Conservation (phyloP, 2,888 invertebrate genomes). For the Mythimna lalbum region DNA sequence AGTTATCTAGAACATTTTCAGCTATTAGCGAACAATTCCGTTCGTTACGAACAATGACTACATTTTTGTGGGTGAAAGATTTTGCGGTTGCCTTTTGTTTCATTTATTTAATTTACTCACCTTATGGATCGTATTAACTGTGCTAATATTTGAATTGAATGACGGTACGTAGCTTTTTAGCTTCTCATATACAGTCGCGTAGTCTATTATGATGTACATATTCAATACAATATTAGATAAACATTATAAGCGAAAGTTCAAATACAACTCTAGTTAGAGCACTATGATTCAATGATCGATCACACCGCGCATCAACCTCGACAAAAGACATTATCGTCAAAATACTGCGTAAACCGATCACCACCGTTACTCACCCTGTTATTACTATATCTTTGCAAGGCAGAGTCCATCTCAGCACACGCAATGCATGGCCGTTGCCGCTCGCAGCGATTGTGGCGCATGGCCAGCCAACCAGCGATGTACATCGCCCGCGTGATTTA, state of each 20-base stretch:
- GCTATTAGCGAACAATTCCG: constrained; percentile 50
- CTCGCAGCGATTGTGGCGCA: constrained; percentile 35
- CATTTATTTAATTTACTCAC: not conserved
- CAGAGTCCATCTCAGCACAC: constrained; percentile 5
- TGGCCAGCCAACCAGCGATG: constrained; percentile 37
- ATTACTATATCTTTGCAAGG: not conserved
- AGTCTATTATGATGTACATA: too few relatives aligned
- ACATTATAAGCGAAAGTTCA: not conserved
- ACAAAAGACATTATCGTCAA: constrained; percentile 29
- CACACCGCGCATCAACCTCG: constrained; percentile 5
- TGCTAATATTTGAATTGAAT: not conserved
- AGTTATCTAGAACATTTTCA: constrained; percentile 60
- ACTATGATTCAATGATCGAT: not conserved
- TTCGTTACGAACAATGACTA: constrained; percentile 42
- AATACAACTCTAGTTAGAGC: not conserved
- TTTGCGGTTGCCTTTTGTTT: not conserved
- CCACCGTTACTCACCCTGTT: constrained; percentile 20
- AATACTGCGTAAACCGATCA: constrained; percentile 26
- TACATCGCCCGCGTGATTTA: constrained; percentile 60
- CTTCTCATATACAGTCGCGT: not conserved
- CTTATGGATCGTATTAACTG: not conserved
- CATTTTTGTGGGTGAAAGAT: constrained; percentile 13
- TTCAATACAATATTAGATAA: too few relatives aligned
- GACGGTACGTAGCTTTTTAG: not conserved
- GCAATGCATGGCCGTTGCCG: constrained; percentile 20